Evolutionary conservation across 2,888 invertebrate species (phyloP).

Genomic region (Caenorhabditis becei): DNA sequence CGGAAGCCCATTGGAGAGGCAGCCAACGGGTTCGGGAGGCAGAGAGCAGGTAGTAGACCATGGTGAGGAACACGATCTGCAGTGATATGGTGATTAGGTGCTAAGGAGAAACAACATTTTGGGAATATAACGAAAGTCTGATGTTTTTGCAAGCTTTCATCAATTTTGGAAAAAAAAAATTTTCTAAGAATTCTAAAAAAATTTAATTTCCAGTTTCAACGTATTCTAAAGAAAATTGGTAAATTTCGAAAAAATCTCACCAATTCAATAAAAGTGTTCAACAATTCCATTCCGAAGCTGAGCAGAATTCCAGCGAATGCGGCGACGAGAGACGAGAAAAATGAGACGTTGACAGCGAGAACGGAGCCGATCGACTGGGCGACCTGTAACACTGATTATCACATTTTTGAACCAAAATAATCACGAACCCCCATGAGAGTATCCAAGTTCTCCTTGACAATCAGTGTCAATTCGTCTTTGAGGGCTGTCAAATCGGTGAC

Average conservation of each 20-base stretch:
- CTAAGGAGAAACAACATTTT: background rate
- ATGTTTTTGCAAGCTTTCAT: too few species aligned
- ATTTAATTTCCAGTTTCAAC: too few species aligned
- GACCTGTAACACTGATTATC: conserved; percentile 66
- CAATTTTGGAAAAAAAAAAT: too few species aligned
- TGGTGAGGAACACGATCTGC: conserved; percentile 96
- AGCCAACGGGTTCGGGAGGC: conserved; percentile 92
- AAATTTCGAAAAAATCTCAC: conserved; percentile 54
- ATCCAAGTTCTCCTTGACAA: conserved; percentile 81
- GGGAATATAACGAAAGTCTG: background rate
- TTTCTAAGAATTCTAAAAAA: too few species aligned
- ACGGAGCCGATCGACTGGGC: conserved; percentile 79
- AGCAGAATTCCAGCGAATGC: conserved; percentile 77
- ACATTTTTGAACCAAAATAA: background rate
- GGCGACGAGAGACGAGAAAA: conserved; percentile 74
- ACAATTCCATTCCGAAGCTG: conserved; percentile 80
- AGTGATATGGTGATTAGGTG: background rate
- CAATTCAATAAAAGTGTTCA: conserved; percentile 80
- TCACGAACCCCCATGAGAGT: conserved; percentile 78
- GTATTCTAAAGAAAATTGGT: background rate
- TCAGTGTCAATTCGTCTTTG: conserved; percentile 76
- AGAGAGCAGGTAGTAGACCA: conserved; percentile 94
- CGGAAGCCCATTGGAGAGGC: conserved; percentile 86
- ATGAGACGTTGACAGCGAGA: conserved; percentile 75
- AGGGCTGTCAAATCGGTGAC: conserved; percentile 78